Percentiles rank a stretch among this genome's conserved stretches.
These are phyloP conservation scores for Pelagia noctiluca DNA, from an alignment of 30 jellyfish, hydroid and myxozoan genomes.

Conservation along the genomic window DNA sequence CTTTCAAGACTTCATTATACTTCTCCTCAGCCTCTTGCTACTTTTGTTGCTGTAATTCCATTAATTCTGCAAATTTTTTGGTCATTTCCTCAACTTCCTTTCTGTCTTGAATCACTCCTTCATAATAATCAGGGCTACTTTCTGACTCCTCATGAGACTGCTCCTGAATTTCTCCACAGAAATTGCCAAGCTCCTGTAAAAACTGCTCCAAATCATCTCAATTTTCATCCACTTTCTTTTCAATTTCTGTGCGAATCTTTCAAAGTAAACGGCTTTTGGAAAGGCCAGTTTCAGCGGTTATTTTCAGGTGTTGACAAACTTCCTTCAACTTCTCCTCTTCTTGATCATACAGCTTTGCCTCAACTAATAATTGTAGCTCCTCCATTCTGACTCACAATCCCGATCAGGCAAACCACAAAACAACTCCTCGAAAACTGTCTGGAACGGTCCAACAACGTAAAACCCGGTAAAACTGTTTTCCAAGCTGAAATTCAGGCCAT, in stretches of 20 bases:
- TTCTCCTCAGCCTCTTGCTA: conserved; percentile 1
- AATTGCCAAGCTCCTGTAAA: not conserved
- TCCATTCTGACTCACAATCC: not conserved
- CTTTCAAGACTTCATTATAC: not conserved
- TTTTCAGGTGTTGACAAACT: not conserved
- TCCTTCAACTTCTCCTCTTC: not conserved
- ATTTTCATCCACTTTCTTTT: not conserved
- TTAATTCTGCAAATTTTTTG: conserved; percentile 8
- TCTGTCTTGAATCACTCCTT: not conserved
- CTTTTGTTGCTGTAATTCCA: conserved; percentile 14
- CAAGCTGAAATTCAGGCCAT: not conserved
- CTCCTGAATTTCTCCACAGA: not conserved
- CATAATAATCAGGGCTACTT: not conserved
- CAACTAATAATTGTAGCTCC: not conserved
- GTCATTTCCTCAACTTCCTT: conserved; percentile 24
- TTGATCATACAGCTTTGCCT: conserved; percentile 1
- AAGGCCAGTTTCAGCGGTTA: not conserved
- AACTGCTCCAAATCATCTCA: conserved; percentile 7
- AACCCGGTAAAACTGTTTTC: not conserved
- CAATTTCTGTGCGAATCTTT: conserved; percentile 1
- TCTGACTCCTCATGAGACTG: conserved; percentile 25
- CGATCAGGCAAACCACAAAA: not conserved
- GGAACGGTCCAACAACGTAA: not conserved
- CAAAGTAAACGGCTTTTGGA: not conserved
- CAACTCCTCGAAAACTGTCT: not conserved